Evolutionary conservation across 2,888 invertebrate genomes (phyloP), one percentile per base, ranked within the genome.

Genomic region (Harmothoe impar): DNA sequence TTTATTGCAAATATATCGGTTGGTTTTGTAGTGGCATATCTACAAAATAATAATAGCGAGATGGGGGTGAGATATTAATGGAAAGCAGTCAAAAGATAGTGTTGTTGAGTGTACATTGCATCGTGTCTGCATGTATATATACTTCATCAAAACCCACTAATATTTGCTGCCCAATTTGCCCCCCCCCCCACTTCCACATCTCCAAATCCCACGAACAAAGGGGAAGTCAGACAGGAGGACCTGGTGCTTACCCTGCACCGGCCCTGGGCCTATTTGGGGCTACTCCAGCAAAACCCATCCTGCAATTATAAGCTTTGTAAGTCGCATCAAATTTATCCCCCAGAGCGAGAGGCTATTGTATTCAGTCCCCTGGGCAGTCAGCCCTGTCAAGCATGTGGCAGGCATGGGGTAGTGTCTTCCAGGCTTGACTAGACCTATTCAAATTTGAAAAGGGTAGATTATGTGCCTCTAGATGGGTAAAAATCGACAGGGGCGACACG

Each of bases 281-380:
- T n/a, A 29, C 29, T 72, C 72, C 72, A 5, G 29, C 72, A 72
- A 29, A 29, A 25, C 72, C 25, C 72, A 72, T 72, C 72, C 72
- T 29, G 29, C 72, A 72, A 72, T 72, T 72, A 72, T 72, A 72
- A 72, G 72, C 72, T 72, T 72, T 72, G 29, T 15, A 72, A 72
- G 72, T 72, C 72, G 72, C 29, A 23, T 72, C 72, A 72, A 72
- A 72, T 72, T 72, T 72, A 72, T n/a, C 15, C 72, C 29, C 72
- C 72, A 15, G 31, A 29, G 72, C 15, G 31, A 7, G 25, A 29
- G 29, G 29, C 29, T 72, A 72, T 72, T 72, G 72, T 72, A 29
- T 72, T 25, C 25, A 7, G 5, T 25, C 29, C 15, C 72, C 62
- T 7, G 25, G 25, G 72, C 29, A 29, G 3, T 3, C 7, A 20